Conservation (phyloP, 2,888 invertebrate species). For the Cheilosia urbana region DNA sequence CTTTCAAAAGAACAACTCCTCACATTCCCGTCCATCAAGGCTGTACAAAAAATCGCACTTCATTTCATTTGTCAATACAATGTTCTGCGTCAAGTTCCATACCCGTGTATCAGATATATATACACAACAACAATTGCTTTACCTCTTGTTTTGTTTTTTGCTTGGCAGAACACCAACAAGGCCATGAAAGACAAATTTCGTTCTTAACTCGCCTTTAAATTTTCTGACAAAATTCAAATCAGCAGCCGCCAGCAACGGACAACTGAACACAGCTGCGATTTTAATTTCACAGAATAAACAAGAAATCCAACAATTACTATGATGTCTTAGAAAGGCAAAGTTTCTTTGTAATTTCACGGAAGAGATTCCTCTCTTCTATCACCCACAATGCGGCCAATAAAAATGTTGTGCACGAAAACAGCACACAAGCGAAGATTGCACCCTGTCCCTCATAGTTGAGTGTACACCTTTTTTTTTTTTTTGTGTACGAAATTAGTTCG, state of each 20-base stretch:
- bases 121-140: no score
- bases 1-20: background rate
- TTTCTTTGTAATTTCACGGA: constrained; percentile 43
- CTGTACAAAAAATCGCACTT: background rate
- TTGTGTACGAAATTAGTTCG: constrained; percentile 11
- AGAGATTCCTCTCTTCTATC: constrained; percentile 21
- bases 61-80: background rate
- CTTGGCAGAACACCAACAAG: constrained; percentile 45
- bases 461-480: constrained; percentile 24
- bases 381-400: constrained; percentile 14
- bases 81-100: background rate
- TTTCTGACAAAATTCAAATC: constrained; percentile 1
- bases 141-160: background rate
- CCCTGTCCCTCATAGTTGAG: background rate
- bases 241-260: background rate
- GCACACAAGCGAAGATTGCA: constrained; percentile 18
- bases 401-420: background rate
- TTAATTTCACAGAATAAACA: constrained; percentile 7
- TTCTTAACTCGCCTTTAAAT: constrained; percentile 23
- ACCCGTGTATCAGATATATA: background rate
- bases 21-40: background rate
- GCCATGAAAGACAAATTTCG: constrained; percentile 31
- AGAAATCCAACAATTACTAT: background rate
- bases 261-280: constrained; percentile 19
- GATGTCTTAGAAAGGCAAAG: background rate